Base-by-base conservation (phyloP, 2,797 vertebrate species). In the Danionella dracula region DNA sequence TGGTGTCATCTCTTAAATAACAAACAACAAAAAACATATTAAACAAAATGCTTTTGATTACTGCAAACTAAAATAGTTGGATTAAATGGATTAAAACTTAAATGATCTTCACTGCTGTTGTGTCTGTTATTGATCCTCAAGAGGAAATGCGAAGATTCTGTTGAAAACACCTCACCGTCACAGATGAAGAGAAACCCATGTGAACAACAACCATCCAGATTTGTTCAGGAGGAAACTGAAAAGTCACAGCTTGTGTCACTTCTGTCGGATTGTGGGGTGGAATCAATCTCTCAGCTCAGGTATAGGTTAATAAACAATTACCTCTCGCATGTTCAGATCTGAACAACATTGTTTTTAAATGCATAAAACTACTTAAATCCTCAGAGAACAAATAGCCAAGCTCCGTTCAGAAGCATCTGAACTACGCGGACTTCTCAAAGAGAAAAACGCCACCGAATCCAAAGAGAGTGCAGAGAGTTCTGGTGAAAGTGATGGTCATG, bases 241-340 rank as follows among this genome's bases (percentile, higher is more conserved):
- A 4, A 46, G n/a, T 73, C 45, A 45, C 76, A 80, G 57, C 83
- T 91, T 1, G 57, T 75, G 40, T 83, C 85, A 34, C 81, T 89
- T 50, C 75, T 89, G 57, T 70, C 45, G 41, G 92, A 91, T 56
- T 91, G 84, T 80, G 82, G 86, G 54, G 76, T 76, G 2, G 60
- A 79, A 20, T 84, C 85, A 34, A 72, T 86, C 4, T 81, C 79
- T 55, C 87, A 89, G 40, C 87, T 91, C 46, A 89, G 89, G 95
- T 98, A 46, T 61, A 19, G 3, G 27, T 12, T 34, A 40, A 51
- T 37, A 19, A 15, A 4, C 2, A 16, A 34, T 5, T 29, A 9
- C 13, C 16, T 21, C 10, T 20, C 13, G 5, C 5, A 31, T 29
- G 8, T 29, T 8, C 4, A n/a, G n/a, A n/a, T n/a, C n/a, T n/a